Percentiles rank a stretch among this genome's conserved stretches.
Conservation (phyloP, 1,140 invertebrate species). For the Paraescarpia echinospica region DNA sequence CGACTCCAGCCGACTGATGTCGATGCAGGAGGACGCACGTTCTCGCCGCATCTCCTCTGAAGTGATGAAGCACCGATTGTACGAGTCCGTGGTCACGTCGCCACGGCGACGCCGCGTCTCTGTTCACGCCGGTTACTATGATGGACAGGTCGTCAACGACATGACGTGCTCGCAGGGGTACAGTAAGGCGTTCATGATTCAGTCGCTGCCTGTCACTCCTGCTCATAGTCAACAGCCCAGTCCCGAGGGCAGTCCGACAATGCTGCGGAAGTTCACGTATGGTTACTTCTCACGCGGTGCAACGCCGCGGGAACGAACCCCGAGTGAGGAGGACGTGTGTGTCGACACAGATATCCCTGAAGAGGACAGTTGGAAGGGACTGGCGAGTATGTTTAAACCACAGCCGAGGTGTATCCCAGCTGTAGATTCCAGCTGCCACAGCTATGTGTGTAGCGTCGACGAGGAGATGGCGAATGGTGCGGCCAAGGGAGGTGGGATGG, state of each 20-base stretch:
- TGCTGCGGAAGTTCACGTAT: slow-evolving; percentile 11
- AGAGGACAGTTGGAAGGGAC: slow-evolving; percentile 22
- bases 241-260: slow-evolving; percentile 23
- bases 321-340: slow-evolving; percentile 22
- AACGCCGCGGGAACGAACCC: slow-evolving; percentile 23
- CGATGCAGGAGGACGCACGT: slow-evolving; percentile 30
- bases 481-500: background rate
- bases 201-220: slow-evolving; percentile 29
- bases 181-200: slow-evolving; percentile 17
- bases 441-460: background rate
- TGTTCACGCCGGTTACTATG: slow-evolving; percentile 14
- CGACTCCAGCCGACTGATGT: slow-evolving; percentile 28
- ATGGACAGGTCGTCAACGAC: background rate
- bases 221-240: slow-evolving; percentile 19
- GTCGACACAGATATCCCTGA: slow-evolving; percentile 2
- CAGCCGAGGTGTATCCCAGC: slow-evolving; percentile 26
- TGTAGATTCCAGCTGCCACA: background rate
- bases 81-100: slow-evolving; percentile 30
- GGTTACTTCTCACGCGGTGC: slow-evolving; percentile 28
- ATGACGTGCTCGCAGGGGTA: slow-evolving; percentile 10
- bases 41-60: slow-evolving; percentile 28
- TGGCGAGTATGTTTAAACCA: slow-evolving; percentile 29
- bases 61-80: slow-evolving; percentile 31
- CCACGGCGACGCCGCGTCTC: slow-evolving; percentile 27
- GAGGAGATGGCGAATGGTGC: background rate